Base-by-base conservation (phyloP, 2,113 vertebrate species). In the Morone saxatilis region DNA sequence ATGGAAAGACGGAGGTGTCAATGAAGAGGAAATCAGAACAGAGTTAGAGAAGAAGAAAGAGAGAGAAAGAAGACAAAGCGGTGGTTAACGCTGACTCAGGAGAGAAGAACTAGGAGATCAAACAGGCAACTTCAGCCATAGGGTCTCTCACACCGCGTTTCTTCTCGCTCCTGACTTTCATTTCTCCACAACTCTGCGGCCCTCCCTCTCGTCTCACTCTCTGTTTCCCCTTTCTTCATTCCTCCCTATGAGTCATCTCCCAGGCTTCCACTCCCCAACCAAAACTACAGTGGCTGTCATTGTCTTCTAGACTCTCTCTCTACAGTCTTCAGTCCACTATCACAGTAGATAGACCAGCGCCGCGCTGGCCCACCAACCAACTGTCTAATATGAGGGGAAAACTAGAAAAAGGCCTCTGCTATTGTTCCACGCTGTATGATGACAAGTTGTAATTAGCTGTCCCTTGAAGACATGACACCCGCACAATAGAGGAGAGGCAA, bases 231-330 rank as follows among this genome's bases (percentile, higher is more conserved):
- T 69, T 79, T 83, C 90, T 85, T 90, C 90, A 89, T 93, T 91
- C 91, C 87, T 92, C 78, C 66, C 87, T 74, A 88, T 93, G 93
- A 93, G 93, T 93, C 92, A 93, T 94, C 90, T 91, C 85, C 43
- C 88, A 91, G 81, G 93, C 94, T 87, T 93, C 90, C 87, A 85
- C 85, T 90, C 88, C 78, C 80, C 63, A 82, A 88, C 76, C 75
- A 50, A 70, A 92, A 88, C 91, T 94, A 94, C 94, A 94, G 91
- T 93, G 93, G 86, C 80, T 87, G 86, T 93, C 94, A 94, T 94
- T 94, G 94, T 94, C 86, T 90, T 14, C 82, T 31, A 63, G 57
- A 59, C 67, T 84, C 82, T 85, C 77, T 88, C 70, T 11, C 78
- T 79, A 54, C 70, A 63, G 78, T 77, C 71, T 76, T 70, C 9